Base-by-base conservation (phyloP, 2,797 vertebrate genomes). In the Astyanax mexicanus region DNA sequence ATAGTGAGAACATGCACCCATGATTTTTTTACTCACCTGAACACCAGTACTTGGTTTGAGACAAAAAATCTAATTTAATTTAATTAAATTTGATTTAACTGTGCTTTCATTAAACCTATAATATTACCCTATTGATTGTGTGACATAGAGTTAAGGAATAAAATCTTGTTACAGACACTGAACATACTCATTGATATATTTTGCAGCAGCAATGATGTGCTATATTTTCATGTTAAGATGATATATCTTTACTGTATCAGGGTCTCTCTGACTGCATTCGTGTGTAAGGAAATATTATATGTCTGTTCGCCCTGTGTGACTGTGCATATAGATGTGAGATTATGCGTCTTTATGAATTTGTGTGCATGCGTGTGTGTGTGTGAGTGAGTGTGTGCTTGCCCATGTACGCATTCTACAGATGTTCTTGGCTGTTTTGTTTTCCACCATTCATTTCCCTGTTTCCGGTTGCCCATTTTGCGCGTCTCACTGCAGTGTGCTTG, bases 401-500 rank as follows among this genome's bases (percentile, higher is more conserved):
- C 40, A 23, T 64, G 54, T 69, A 74, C 68, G 71, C 15, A 19
- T 75, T 69, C 27, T 55, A 70, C 67, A 57, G 67, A 62, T 80
- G 58, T 76, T 75, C 51, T 44, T 42, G 61, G 62, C 29, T 32
- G 69, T 70, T 70, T 77, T 71, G 49, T 64, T 77, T 49, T 58
- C 64, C 64, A 79, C 64, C 40, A 69, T 75, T 78, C 64, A 74
- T 78, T 70, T 75, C 69, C 77, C 74, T 69, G 78, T 70, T 82
- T 84, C 70, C 77, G 82, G 75, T 72, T 78, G 40, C 68, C 75
- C 74, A 58, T 74, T 74, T 78, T 54, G 55, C 13, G 8, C 4
- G 66, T 80, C 66, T 78, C 72, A 85, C 75, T 74, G 77, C 65
- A 80, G 75, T 77, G 69, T 84, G 75, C 80, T 83, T 75, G 78